Conservation (phyloP, 2,113 vertebrate species). For the Craseonycteris thonglongyai region DNA sequence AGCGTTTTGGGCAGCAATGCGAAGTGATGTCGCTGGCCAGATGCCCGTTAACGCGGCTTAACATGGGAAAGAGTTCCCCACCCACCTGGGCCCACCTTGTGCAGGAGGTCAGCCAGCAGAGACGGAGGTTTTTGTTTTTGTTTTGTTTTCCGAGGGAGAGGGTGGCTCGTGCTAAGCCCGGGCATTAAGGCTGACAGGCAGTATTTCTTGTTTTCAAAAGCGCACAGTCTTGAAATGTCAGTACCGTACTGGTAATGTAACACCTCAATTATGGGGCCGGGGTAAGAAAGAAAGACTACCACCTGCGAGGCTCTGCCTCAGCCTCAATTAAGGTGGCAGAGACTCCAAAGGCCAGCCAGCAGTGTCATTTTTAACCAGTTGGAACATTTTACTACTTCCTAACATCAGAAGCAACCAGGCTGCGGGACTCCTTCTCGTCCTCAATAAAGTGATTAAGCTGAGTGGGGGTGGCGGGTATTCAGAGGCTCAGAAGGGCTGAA, state of each 20-base stretch:
- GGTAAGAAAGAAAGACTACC: conserved; percentile 57
- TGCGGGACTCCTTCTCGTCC: conserved; percentile 61
- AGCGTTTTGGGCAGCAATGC: background rate
- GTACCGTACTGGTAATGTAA: conserved; percentile 52
- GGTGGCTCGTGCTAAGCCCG: background rate
- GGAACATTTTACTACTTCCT: conserved; percentile 78
- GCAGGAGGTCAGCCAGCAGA: background rate
- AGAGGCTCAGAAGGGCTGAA: conserved; percentile 50
- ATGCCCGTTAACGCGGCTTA: background rate
- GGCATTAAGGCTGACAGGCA: background rate
- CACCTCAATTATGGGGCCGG: conserved; percentile 72
- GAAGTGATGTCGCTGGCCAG: conserved; percentile 36
- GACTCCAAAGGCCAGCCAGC: conserved; percentile 74
- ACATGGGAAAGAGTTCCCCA: background rate
- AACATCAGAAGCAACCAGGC: conserved; percentile 61
- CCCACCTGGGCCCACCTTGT: background rate
- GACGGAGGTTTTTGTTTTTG: background rate
- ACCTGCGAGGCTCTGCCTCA: conserved; percentile 49
- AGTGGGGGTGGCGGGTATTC: conserved; percentile 58
- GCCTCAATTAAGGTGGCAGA: conserved; percentile 73
- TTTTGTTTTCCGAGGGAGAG: background rate
- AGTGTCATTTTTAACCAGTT: conserved; percentile 73
- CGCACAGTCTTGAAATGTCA: conserved; percentile 29
- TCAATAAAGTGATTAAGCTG: conserved; percentile 76
- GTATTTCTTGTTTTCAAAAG: conserved; percentile 39